phyloP scores from a whole-genome alignment of 64 coral and sea anemone species.

The Acropora tenuis region DNA sequence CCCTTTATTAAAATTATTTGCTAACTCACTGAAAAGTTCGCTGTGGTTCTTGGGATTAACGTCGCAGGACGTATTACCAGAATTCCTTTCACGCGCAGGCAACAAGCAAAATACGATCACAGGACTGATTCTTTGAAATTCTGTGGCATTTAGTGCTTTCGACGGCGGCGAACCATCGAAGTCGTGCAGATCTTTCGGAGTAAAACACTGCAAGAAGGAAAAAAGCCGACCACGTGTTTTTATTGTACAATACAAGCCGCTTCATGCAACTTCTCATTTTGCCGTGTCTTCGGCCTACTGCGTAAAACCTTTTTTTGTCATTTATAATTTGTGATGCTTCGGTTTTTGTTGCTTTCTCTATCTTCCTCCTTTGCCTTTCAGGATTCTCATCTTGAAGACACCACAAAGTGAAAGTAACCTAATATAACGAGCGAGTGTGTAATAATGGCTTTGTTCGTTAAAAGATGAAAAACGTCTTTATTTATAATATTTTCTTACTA shows the following conservation, averaged over 20 bases:
- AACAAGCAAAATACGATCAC: constrained; percentile 25
- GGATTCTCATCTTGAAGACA: too few relatives aligned
- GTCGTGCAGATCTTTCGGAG: background rate
- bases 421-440: too few relatives aligned
- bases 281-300: too few relatives aligned
- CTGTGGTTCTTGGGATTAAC: constrained; percentile 32
- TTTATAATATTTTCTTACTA: background rate
- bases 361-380: background rate
- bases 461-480: background rate
- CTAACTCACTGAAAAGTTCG: constrained; percentile 22
- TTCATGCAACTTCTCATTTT: background rate
- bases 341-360: background rate
- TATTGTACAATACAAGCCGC: too few relatives aligned
- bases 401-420: too few relatives aligned
- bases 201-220: background rate
- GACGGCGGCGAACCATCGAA: background rate
- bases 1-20: constrained; percentile 20
- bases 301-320: background rate
- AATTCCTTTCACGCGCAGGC: constrained; percentile 36
- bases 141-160: background rate
- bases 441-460: background rate
- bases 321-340: background rate
- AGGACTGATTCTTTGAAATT: constrained; percentile 1
- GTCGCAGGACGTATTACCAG: background rate
- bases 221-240: constrained; percentile 9